Percentiles rank a stretch among this genome's conserved stretches.
Evolutionary conservation across 2,113 vertebrate genomes (phyloP).

Genomic region (Trematocara variabile): DNA sequence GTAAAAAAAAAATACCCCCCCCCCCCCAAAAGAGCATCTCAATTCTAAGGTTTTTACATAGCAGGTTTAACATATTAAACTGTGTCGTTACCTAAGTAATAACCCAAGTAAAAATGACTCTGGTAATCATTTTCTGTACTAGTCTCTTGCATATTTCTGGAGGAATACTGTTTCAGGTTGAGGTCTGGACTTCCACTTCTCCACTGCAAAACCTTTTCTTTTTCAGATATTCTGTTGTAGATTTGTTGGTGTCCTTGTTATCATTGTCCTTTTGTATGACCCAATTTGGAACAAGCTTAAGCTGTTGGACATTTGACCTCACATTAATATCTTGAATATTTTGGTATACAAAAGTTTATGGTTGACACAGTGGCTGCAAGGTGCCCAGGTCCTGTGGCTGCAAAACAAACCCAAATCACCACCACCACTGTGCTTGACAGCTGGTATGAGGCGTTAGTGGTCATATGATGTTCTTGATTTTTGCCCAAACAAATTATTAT

Average conservation of each 20-base stretch:
- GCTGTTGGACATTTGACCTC: not conserved
- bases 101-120: not conserved
- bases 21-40: not conserved
- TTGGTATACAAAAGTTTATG: not conserved
- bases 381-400: not conserved
- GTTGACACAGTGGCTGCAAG: not conserved
- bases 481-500: not conserved
- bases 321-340: not conserved
- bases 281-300: not conserved
- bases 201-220: not conserved
- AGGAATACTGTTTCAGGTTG: not conserved
- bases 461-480: not conserved
- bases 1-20: not conserved
- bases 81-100: not conserved
- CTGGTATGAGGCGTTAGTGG: fast-evolving
- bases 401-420: not conserved
- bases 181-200: not conserved
- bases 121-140: not conserved
- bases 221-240: not conserved
- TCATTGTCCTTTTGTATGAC: not conserved
- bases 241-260: not conserved
- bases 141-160: not conserved
- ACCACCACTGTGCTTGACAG: not conserved
- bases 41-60: not conserved
- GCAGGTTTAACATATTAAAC: not conserved